These are phyloP conservation scores for Heliconius erato DNA, from an alignment of 2,888 invertebrate genomes.

Conservation along the genomic window DNA sequence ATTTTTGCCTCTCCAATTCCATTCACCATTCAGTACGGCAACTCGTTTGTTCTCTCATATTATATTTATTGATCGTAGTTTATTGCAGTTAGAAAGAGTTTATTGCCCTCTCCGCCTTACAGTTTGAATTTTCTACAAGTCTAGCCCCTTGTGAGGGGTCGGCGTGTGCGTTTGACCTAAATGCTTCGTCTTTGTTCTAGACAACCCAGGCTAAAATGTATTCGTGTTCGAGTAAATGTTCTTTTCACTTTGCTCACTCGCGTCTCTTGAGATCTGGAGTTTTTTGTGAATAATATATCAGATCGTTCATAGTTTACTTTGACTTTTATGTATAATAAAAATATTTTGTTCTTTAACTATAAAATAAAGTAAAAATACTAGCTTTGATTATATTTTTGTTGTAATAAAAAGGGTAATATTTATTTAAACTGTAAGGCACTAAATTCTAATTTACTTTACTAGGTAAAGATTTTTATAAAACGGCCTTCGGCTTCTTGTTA, in stretches of 20 bases:
- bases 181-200: slow-evolving; percentile 38
- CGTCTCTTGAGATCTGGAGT: neutral
- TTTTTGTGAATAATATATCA: neutral
- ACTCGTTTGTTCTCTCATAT: neutral
- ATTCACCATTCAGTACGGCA: neutral
- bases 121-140: slow-evolving; percentile 34
- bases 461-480: neutral
- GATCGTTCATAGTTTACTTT: neutral
- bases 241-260: slow-evolving; percentile 11
- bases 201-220: slow-evolving; percentile 16
- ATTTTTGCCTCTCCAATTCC: neutral
- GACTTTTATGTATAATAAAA: neutral
- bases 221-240: slow-evolving; percentile 9
- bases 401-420: neutral
- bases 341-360: neutral
- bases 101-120: too few relatives aligned
- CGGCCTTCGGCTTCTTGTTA: slow-evolving; percentile 12
- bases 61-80: slow-evolving; percentile 24
- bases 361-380: neutral
- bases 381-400: neutral
- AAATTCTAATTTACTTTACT: neutral
- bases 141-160: slow-evolving; percentile 31
- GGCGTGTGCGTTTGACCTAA: slow-evolving; percentile 42
- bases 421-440: neutral
- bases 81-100: slow-evolving; percentile 30